Evolutionary conservation across 2,113 vertebrate species (phyloP), one percentile per base, ranked within the genome.

Genomic region (Bostrychus sinensis): DNA sequence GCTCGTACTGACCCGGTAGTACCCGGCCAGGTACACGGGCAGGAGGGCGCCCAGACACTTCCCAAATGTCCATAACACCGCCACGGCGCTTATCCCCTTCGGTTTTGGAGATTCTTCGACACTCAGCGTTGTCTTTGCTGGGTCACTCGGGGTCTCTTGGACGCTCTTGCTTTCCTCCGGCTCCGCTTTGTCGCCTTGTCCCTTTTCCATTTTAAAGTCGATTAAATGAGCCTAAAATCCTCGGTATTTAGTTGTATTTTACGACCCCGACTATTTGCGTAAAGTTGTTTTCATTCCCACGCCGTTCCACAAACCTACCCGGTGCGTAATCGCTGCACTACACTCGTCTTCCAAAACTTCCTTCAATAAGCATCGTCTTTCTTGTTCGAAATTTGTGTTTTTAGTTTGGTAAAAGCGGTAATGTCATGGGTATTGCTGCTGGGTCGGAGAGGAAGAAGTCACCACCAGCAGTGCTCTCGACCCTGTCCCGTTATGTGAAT

Each of bases 11-110:
- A 96, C 86, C 17, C 95, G 93, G 75, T 93, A 92, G 61, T 93
- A 94, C 0, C 95, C 95, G 0, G 94, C 94, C 75, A 96, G 90
- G 82, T 96, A 96, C 34, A 95, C 93, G 0, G 94, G 94, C 38
- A 96, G 84, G 77, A 96, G 62, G n/a, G 94, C 93, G 1, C 93
- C 85, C 45, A 96, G 75, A 22, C 93, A 93, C 81, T 94, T 93
- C 51, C 93, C 94, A 37, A 96, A 94, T 0, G 93, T 92, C 86
- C 89, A 90, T 7, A 96, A 86, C 26, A 93, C 87, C 0, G 92
- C 90, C 23, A 91, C 87, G 1, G 91, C 88, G 17, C 85, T 84
- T 0, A 90, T 72, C 0, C 92, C 88, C 14, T 72, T 54, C 30
- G 64, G 53, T 16, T 41, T 34, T 12, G 69, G 36, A n/a, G 28